Conservation (phyloP, 2,888 invertebrate genomes). For the Trichogramma dendrolimi region DNA sequence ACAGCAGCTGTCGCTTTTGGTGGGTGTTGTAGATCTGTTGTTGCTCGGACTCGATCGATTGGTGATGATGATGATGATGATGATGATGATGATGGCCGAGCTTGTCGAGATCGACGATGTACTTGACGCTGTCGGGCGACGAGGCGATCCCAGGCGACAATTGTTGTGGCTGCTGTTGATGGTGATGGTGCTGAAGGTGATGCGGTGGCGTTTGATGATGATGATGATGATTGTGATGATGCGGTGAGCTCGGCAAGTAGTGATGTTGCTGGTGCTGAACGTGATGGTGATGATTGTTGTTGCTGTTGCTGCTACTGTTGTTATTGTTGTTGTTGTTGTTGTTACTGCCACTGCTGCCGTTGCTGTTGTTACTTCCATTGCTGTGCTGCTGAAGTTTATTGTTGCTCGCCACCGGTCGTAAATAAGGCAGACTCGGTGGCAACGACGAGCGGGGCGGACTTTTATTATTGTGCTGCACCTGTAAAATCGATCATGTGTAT, state of each 20-base stretch:
- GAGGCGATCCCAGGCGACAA: conserved; percentile 25
- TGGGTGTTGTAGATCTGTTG: conserved; percentile 18
- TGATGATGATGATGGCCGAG: conserved; percentile 33
- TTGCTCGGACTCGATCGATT: conserved; percentile 4
- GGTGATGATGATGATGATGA: conserved; percentile 47
- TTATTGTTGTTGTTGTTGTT: background rate
- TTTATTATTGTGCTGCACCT: conserved; percentile 23
- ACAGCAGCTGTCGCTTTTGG: conserved; percentile 28
- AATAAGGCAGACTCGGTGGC: conserved; percentile 12
- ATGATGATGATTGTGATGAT: background rate
- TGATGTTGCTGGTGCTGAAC: background rate
- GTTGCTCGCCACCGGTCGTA: background rate
- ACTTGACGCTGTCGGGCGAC: conserved; percentile 33
- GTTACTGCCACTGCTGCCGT: background rate
- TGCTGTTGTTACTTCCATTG: background rate
- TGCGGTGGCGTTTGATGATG: conserved; percentile 10
- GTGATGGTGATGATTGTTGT: no score
- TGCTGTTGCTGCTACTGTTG: no score
- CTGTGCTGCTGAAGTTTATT: background rate
- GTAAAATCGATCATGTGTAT: background rate
- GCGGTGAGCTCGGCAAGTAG: background rate
- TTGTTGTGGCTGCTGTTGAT: conserved; percentile 17
- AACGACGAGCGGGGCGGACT: conserved; percentile 17
- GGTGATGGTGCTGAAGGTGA: conserved; percentile 1
- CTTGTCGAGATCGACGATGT: conserved; percentile 50